These are phyloP conservation scores for Dysdera silvatica DNA, from an alignment of 1,140 invertebrate genomes.

Conservation along the genomic window DNA sequence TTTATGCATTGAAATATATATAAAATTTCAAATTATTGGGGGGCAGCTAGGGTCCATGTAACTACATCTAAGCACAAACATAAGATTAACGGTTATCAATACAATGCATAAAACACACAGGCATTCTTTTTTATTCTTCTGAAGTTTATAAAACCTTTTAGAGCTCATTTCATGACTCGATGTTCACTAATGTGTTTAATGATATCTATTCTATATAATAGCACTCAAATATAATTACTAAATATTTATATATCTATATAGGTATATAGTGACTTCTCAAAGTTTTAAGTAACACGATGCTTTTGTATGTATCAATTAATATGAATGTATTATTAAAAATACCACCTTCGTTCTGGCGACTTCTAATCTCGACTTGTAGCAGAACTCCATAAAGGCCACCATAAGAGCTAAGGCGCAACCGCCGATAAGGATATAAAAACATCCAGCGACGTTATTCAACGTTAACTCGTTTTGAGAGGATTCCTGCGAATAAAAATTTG, in stretches of 20 bases:
- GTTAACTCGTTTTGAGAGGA: conserved; percentile 79
- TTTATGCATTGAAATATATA: too few relatives aligned
- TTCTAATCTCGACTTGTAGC: conserved; percentile 73
- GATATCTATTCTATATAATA: background rate
- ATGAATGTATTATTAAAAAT: background rate
- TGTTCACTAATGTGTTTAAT: background rate
- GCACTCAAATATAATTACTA: background rate
- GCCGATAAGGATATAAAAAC: conserved; percentile 96
- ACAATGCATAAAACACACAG: too few relatives aligned
- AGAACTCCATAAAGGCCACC: conserved; percentile 87
- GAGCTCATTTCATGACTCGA: background rate
- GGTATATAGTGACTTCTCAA: too few relatives aligned
- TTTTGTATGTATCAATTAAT: background rate
- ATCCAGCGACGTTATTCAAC: conserved; percentile 94
- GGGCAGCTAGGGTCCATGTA: too few relatives aligned
- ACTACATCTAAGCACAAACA: too few relatives aligned
- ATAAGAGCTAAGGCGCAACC: conserved; percentile 78
- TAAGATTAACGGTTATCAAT: too few relatives aligned
- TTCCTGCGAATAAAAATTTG: conserved; percentile 56
- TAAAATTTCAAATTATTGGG: too few relatives aligned
- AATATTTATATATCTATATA: background rate
- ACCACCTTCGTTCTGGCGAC: conserved; percentile 69
- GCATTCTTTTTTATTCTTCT: too few relatives aligned
- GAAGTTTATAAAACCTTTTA: too few relatives aligned
- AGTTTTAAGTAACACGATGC: background rate